Conservation (phyloP, 2,888 invertebrate species). For the Drosophila neoperkinsi region DNA sequence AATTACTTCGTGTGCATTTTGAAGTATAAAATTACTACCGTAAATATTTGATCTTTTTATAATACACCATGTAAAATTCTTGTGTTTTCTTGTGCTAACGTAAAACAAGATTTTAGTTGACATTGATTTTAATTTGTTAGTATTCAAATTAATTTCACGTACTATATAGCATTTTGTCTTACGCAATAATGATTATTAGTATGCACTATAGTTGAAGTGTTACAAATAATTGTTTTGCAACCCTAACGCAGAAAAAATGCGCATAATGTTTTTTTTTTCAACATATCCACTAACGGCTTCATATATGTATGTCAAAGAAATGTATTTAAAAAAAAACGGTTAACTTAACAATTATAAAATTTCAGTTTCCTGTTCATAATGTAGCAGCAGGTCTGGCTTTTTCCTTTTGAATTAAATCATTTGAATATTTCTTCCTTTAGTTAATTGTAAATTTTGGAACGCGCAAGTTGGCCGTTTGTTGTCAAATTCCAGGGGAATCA, state of each 20-base stretch:
- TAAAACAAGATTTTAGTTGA: not conserved
- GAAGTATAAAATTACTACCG: too few relatives aligned
- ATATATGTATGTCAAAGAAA: not conserved
- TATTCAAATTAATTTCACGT: not conserved
- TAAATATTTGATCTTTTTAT: too few relatives aligned
- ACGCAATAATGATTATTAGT: too few relatives aligned
- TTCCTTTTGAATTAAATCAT: not conserved
- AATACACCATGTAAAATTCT: not conserved
- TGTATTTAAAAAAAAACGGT: too few relatives aligned
- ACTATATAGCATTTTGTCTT: too few relatives aligned
- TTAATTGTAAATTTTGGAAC: constrained; percentile 19
- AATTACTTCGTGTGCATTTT: not conserved
- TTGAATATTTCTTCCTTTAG: not conserved
- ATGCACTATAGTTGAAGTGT: too few relatives aligned
- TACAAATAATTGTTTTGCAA: too few relatives aligned
- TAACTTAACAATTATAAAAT: not conserved
- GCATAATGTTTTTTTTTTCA: too few relatives aligned
- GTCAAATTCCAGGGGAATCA: constrained; percentile 11
- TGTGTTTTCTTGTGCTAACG: not conserved
- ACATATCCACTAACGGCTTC: not conserved
- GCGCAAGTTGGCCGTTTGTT: not conserved
- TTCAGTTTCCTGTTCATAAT: not conserved
- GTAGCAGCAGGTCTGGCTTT: not conserved
- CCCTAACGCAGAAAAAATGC: too few relatives aligned
- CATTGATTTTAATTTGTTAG: not conserved